Percentiles rank a stretch among this genome's conserved stretches.
Conservation (phyloP, 1,140 invertebrate species). For the Ips typographus region DNA sequence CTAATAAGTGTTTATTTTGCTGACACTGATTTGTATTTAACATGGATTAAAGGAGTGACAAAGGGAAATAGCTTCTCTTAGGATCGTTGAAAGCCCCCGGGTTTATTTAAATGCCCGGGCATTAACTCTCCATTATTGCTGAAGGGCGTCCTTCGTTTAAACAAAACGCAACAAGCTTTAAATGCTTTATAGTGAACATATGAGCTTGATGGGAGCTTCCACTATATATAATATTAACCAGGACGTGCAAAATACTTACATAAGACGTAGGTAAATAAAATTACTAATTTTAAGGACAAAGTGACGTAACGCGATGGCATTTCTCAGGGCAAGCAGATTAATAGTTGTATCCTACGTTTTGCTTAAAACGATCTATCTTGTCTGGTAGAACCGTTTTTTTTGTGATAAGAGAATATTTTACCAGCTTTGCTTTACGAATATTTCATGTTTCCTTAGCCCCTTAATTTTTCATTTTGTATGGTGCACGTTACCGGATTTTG, state of each 20-base stretch:
- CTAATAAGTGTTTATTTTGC: conserved; percentile 6
- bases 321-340: neutral
- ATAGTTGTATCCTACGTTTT: neutral
- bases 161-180: neutral
- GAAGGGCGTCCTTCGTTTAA: conserved; percentile 10
- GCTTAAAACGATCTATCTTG: neutral
- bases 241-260: neutral
- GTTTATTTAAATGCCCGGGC: conserved; percentile 9
- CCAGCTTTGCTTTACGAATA: neutral
- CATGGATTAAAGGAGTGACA: conserved; percentile 8
- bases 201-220: neutral
- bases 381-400: neutral
- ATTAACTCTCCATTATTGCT: conserved; percentile 17
- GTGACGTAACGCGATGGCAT: neutral
- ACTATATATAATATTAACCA: neutral
- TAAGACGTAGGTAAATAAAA: neutral
- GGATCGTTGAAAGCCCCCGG: conserved; percentile 3
- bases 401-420: conserved; percentile 8
- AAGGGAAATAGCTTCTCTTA: conserved; percentile 12
- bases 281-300: neutral
- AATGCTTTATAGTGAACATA: conserved; percentile 1
- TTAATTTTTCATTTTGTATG: neutral
- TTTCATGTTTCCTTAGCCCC: neutral
- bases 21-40: conserved; percentile 5
- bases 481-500: neutral